Conservation (phyloP, 1,140 invertebrate genomes). For the Halictus rubicundus region DNA sequence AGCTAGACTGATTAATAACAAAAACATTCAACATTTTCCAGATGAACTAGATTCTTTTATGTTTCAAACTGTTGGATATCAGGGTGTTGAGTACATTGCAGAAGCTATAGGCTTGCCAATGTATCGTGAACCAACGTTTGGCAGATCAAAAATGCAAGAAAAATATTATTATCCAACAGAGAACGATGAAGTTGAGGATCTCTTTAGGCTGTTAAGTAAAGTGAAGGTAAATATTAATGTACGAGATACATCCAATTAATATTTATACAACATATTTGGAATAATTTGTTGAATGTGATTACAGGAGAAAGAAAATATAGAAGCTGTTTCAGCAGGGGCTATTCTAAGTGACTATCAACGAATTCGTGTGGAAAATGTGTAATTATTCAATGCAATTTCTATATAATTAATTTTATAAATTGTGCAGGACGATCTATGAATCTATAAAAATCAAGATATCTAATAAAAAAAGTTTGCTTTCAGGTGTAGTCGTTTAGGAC, state of each 20-base stretch:
- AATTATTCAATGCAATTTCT: slow-evolving; percentile 80
- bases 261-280: slow-evolving; percentile 17
- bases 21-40: slow-evolving; percentile 73
- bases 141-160: slow-evolving; percentile 88
- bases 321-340: slow-evolving; percentile 97
- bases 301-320: slow-evolving; percentile 90
- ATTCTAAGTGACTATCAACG: slow-evolving; percentile 99
- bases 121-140: slow-evolving; percentile 92
- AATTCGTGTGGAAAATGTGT: slow-evolving; percentile 98
- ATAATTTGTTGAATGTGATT: slow-evolving; percentile 57
- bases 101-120: slow-evolving; percentile 96
- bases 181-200: slow-evolving; percentile 99
- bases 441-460: slow-evolving; percentile 4
- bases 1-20: neutral
- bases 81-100: slow-evolving; percentile 94
- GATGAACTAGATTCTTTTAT: slow-evolving; percentile 99
- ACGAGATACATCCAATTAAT: no score
- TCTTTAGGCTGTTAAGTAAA: slow-evolving; percentile 91
- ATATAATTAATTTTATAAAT: neutral
- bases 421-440: neutral
- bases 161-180: slow-evolving; percentile 92
- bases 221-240: slow-evolving; percentile 88
- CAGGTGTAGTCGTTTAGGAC: slow-evolving; percentile 93
- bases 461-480: slow-evolving; percentile 56
- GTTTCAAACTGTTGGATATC: slow-evolving; percentile 99